Base-by-base conservation (phyloP, 2,113 vertebrate genomes). In the Lepisosteus oculatus region DNA sequence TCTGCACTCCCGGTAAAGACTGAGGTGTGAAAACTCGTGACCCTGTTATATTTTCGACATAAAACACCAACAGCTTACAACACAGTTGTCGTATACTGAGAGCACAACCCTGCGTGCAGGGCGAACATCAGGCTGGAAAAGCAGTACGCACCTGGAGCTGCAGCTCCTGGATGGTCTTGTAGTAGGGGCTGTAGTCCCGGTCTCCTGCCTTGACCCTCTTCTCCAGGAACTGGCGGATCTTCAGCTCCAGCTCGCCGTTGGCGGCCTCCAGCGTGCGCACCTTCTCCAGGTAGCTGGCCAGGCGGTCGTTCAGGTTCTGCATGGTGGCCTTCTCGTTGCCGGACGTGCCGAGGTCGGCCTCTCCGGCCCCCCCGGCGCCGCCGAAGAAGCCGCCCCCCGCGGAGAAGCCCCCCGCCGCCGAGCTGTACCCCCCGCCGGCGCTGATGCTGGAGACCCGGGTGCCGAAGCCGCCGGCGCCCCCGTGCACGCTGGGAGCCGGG, bases 281-380 rank as follows among this genome's bases (percentile, higher is more conserved):
- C 29, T 67, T 72, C 14, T 72, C 64, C 64, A 72, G 55, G 64
- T 72, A 72, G 64, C 0, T 6, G 43, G 71, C 63, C 55, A 72
- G 54, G 4, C 71, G 71, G 43, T 72, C 71, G 43, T 72, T 72
- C 29, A 72, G 71, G 43, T 61, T 56, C 7, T 67, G 63, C 71
- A 72, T 72, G 64, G 71, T 61, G 43, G 55, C 47, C 64, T 72
- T 72, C n/a, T 47, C 42, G 64, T 67, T 65, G 54, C 8, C 3
- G 62, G 29, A 11, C 42, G 12, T 29, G 17, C 17, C 1, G 17
- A 29, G 17, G 17, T 29, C 17, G 17, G 17, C 7, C 2, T 15
- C n/a, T 29, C 8, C 42, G 4, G 3, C 29, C 29, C 42, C 42
- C n/a, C 17, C 62, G 9, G 2, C 62, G 2, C 29, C 62, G 3